Conservation (phyloP, 2,113 vertebrate genomes). For the Vanacampus margaritifer region DNA sequence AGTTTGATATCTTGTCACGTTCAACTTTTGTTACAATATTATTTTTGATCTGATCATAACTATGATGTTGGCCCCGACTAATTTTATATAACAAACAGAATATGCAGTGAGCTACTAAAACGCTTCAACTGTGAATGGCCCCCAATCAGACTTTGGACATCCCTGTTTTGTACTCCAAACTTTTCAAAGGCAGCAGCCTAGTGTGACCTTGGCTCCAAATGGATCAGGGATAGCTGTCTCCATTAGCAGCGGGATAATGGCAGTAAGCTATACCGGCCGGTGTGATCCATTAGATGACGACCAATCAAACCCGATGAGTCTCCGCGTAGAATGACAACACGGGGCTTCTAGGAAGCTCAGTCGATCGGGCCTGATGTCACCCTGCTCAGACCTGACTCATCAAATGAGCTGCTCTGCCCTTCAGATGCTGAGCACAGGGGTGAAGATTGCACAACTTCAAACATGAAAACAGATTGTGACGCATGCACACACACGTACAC, state of each 20-base stretch:
- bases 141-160: background rate
- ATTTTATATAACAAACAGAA: too few relatives aligned
- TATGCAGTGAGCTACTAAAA: background rate
- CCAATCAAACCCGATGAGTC: conserved; percentile 52
- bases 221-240: conserved; percentile 31
- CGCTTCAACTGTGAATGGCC: background rate
- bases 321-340: conserved; percentile 46
- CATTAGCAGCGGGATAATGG: conserved; percentile 45
- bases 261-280: conserved; percentile 25
- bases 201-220: conserved; percentile 48
- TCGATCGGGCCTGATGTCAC: conserved; percentile 45
- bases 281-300: conserved; percentile 52
- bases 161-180: conserved; percentile 6
- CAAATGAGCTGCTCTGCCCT: conserved; percentile 44
- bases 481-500: background rate
- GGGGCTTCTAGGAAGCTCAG: conserved; percentile 51
- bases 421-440: conserved; percentile 30
- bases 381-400: conserved; percentile 36
- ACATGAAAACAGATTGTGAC: background rate
- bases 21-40: too few relatives aligned
- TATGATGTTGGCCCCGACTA: too few relatives aligned
- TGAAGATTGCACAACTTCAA: conserved; percentile 10
- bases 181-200: background rate
- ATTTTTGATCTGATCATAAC: too few relatives aligned
- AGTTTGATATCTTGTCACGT: too few relatives aligned